Evolutionary conservation across 2,113 vertebrate genomes (phyloP), one percentile per base, ranked within the genome.

Genomic region (Passer montanus): DNA sequence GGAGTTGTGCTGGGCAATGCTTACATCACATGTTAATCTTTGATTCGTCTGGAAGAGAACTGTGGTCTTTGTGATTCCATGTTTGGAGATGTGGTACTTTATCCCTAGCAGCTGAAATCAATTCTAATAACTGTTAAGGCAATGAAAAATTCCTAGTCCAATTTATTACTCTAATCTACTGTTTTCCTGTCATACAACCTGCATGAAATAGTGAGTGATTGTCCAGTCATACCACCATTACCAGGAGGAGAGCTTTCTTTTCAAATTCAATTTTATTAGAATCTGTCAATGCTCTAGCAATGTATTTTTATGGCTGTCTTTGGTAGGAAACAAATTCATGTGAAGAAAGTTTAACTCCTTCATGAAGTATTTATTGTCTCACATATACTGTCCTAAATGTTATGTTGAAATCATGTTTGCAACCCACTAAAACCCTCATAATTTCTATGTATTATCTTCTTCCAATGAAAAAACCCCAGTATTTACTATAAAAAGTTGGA

Each of bases 331-430:
- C 43, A 5, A 69, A 44, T 41, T 53, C 58, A 24, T 28, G 1
- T 84, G 52, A 72, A 72, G 56, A 15, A 91, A 89, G 58, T 73
- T 94, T 49, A 97, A 87, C 78, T 95, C 41, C 24, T 91, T 72
- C 86, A 46, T 72, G 64, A 97, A 94, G 37, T 69, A 73, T 87
- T 96, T 89, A n/a, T 43, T 95, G 46, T 90, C 52, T 93, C 7
- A 27, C 23, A 33, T 77, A 44, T 18, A 37, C 66, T 78, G 30
- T 75, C 35, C 73, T 93, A 94, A 94, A 82, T 93, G 70, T 56
- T 86, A 76, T 15, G 84, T 81, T 50, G 39, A 86, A 93, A 60
- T 84, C 35, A 63, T 89, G 8, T 93, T 94, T 96, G 62, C 84
- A 68, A n/a, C 58, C 16, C 41, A 43, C 46, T 74, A 58, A 89